These are phyloP conservation scores for Aleiodes testaceus DNA, from an alignment of 2,888 invertebrate genomes.

Conservation along the genomic window DNA sequence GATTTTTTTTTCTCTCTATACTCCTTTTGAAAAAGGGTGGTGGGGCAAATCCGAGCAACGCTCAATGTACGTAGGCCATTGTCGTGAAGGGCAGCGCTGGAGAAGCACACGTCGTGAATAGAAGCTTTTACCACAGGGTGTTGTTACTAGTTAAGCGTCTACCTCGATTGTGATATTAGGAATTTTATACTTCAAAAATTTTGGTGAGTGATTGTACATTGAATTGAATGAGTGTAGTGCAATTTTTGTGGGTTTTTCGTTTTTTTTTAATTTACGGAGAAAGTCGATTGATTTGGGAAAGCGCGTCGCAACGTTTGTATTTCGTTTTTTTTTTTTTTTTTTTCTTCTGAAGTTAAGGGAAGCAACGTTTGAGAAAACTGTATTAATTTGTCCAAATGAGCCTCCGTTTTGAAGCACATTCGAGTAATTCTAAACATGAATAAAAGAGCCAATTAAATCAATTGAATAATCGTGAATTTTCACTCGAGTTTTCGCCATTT, in stretches of 20 bases:
- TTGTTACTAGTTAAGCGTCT: conserved; percentile 51
- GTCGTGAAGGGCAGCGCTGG: conserved; percentile 69
- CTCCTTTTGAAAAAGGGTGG: conserved; percentile 52
- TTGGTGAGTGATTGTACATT: conserved; percentile 54
- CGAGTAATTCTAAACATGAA: too few relatives aligned
- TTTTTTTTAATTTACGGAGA: not conserved
- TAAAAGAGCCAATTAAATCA: too few relatives aligned
- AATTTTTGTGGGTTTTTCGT: not conserved
- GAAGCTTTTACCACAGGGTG: conserved; percentile 59
- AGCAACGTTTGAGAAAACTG: not conserved
- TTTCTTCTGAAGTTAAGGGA: not conserved
- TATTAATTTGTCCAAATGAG: not conserved
- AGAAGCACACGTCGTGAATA: conserved; percentile 62
- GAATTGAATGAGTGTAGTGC: not conserved
- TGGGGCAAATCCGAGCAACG: conserved; percentile 49
- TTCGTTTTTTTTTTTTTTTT: not conserved
- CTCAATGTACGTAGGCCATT: conserved; percentile 63
- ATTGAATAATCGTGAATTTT: conserved; percentile 42
- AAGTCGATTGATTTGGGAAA: conserved; percentile 35
- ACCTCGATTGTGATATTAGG: conserved; percentile 53
- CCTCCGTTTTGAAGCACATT: too few relatives aligned
- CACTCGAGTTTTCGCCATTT: conserved; percentile 65
- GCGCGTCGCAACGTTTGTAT: not conserved
- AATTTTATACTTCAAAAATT: conserved; percentile 47
- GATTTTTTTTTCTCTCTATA: conserved; percentile 48